Percentiles rank a stretch among this genome's conserved stretches.
Conservation (phyloP, 2,113 vertebrate species). For the Morphnarchus princeps region DNA sequence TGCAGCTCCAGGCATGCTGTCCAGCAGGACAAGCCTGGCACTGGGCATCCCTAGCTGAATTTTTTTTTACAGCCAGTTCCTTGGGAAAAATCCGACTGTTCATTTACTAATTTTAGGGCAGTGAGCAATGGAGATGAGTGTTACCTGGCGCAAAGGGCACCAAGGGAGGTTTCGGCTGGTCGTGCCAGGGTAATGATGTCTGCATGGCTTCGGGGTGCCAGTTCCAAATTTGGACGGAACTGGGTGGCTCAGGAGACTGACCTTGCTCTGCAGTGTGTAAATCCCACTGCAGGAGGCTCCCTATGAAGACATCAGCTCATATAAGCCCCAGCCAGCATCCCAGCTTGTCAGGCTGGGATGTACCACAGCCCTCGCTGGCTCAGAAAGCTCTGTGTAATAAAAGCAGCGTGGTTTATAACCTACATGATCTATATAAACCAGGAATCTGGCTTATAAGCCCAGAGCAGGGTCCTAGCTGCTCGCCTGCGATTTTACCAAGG, state of each 20-base stretch:
- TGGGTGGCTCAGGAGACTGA: background rate
- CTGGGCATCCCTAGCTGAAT: background rate
- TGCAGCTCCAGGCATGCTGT: background rate
- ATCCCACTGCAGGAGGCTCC: background rate
- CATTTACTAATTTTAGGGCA: background rate
- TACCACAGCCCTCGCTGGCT: background rate
- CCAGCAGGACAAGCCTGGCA: background rate
- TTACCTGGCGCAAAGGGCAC: slow-evolving; percentile 17
- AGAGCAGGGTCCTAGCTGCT: background rate
- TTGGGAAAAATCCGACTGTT: slow-evolving; percentile 1
- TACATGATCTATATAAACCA: background rate
- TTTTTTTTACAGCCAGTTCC: background rate
- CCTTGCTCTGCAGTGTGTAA: background rate
- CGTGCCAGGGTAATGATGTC: background rate
- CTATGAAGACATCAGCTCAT: background rate
- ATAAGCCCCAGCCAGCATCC: background rate
- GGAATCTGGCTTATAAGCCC: background rate
- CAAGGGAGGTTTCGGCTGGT: background rate
- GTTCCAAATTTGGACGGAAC: background rate
- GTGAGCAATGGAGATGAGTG: background rate
- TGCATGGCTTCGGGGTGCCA: background rate
- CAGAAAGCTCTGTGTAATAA: background rate
- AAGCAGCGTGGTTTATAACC: background rate
- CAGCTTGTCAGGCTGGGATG: background rate
- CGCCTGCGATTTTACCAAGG: background rate